Evolutionary conservation across 2,113 vertebrate genomes (phyloP), one percentile per base, ranked within the genome.

Genomic region (Stomatorhinus ivindoensis): DNA sequence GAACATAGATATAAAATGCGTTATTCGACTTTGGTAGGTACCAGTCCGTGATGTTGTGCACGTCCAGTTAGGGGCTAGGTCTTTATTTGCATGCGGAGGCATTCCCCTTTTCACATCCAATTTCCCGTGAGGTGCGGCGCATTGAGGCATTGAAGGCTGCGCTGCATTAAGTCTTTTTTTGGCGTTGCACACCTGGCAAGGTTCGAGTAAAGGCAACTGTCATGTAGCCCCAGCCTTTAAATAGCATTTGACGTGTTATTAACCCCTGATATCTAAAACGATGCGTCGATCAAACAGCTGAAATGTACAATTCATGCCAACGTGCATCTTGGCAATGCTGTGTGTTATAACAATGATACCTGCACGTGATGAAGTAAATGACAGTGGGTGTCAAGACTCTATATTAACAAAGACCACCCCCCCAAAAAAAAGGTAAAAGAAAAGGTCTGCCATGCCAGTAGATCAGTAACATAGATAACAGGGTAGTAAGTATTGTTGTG

Each of bases 91-190:
- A 87, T 87, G 50, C 39, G 35, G 53, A 58, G 51, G 35, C 53
- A 86, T 86, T 86, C 48, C 48, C 13, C 47, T 39, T 87, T 87
- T 87, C 86, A 87, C 86, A 39, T 58, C 86, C 50, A 35, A 58
- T 87, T 87, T 58, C 31, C 50, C 50, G 86, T 87, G 35, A 87
- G 50, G 21, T 11, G 44, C n/a, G 39, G 27, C 19, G 21, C 31
- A 87, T 58, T 58, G 86, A 58, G 53, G 53, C 86, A 48, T 42
- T 35, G n/a, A 39, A 58, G 31, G 44, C 86, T 55, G 86, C 39
- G 53, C 27, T 44, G 44, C 86, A 58, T 87, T 87, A 87, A 58
- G 53, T 2, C 13, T 87, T 86, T 39, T 87, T 86, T 48, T 86
- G 48, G 47, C 48, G 8, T 53, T n/a, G 85, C 27, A 35, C 85